These are phyloP conservation scores for Heteromormyrus szaboi DNA, from an alignment of 2,797 vertebrate species.

Conservation along the genomic window DNA sequence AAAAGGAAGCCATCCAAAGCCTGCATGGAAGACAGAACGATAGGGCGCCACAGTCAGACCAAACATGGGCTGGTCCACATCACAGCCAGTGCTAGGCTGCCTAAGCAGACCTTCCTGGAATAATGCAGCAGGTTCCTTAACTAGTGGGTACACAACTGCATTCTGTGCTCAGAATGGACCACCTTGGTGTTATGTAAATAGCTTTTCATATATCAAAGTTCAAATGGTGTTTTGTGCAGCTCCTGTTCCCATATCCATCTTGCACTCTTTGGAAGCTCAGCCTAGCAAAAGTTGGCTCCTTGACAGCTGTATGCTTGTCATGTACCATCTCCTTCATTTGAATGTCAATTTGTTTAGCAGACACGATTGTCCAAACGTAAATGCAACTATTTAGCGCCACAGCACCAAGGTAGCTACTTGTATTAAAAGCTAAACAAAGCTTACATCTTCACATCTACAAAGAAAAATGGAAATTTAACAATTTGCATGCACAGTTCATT, in stretches of 20 bases:
- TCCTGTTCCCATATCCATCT: background rate
- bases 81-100: background rate
- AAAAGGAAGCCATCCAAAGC: conserved; percentile 95
- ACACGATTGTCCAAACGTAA: background rate
- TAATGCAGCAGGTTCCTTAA: background rate
- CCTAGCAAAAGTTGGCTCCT: background rate
- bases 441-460: background rate
- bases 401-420: background rate
- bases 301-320: background rate
- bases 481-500: background rate
- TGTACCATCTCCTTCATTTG: background rate
- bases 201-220: background rate
- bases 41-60: background rate
- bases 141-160: background rate
- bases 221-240: background rate
- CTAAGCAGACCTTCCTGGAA: background rate
- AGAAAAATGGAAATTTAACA: background rate
- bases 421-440: background rate
- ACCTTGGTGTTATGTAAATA: background rate
- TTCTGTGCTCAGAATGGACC: background rate
- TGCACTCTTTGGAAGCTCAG: background rate
- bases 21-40: conserved; percentile 48
- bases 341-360: background rate
- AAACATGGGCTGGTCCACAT: background rate
- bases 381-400: conserved; percentile 24